Percentiles rank a stretch among this genome's conserved stretches.
Conservation (phyloP, 2,888 invertebrate species). For the Pachymerium ferrugineum region DNA sequence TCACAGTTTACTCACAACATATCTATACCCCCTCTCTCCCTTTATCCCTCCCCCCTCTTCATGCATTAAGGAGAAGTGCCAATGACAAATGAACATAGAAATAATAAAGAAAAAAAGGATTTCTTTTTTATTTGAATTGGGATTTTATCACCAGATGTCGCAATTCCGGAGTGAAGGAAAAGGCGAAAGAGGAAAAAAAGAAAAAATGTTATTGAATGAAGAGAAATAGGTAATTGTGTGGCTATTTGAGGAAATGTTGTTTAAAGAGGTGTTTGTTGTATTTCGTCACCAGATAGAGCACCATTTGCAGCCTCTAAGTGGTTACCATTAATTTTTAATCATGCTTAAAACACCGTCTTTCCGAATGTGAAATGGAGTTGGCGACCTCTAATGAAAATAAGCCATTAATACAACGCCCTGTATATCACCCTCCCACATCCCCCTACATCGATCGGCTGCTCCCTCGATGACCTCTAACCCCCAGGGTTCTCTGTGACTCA, state of each 20-base stretch:
- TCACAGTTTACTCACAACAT: constrained; percentile 30
- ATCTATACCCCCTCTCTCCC: background rate
- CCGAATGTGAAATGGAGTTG: constrained; percentile 25
- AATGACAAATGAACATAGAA: constrained; percentile 25
- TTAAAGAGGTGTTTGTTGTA: background rate
- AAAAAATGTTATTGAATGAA: background rate
- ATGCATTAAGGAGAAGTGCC: constrained; percentile 25
- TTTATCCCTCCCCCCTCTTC: background rate
- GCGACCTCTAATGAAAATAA: constrained; percentile 29
- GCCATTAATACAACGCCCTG: constrained; percentile 27
- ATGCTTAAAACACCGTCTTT: constrained; percentile 28
- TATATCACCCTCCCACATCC: background rate
- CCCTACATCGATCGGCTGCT: constrained; percentile 5
- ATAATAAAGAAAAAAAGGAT: constrained; percentile 24
- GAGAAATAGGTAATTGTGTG: too few relatives aligned
- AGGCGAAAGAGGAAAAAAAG: background rate
- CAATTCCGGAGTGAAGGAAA: background rate
- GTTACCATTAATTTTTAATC: constrained; percentile 29
- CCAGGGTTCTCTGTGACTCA: constrained; percentile 23
- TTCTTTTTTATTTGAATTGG: constrained; percentile 23
- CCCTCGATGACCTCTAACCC: constrained; percentile 27
- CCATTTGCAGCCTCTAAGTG: constrained; percentile 16
- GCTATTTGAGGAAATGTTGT: too few relatives aligned
- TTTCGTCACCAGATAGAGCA: constrained; percentile 5
- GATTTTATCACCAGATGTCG: constrained; percentile 24